These are phyloP conservation scores for Ctenodactylus gundi DNA, from an alignment of 2,113 vertebrate species.

Conservation along the genomic window DNA sequence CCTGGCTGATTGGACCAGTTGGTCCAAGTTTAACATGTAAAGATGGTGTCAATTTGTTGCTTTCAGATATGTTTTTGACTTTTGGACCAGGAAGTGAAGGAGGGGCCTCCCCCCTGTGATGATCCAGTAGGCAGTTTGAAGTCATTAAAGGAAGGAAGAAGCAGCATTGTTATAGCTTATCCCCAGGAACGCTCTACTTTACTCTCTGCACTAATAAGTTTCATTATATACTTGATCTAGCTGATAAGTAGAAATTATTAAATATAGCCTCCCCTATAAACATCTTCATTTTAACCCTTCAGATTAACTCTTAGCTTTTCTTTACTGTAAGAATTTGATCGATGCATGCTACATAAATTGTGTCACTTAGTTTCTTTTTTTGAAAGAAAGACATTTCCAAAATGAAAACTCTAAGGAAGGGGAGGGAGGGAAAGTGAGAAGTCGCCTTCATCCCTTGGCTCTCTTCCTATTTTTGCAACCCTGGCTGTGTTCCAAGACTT, in stretches of 20 bases:
- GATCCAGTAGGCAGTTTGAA: no score
- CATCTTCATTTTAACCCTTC: neutral
- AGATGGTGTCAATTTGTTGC: no score
- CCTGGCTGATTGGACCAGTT: no score
- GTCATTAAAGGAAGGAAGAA: no score
- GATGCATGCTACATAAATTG: neutral
- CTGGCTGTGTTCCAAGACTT: accelerated
- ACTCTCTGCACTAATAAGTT: neutral
- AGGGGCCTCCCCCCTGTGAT: no score
- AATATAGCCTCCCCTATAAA: neutral
- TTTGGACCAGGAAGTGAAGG: no score
- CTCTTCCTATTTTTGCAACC: accelerated
- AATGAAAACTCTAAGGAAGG: no score
- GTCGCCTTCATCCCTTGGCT: accelerated
- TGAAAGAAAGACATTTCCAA: neutral
- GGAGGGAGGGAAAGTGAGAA: neutral
- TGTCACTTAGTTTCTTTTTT: neutral
- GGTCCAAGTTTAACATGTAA: no score
- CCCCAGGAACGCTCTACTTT: neutral
- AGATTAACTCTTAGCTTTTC: neutral
- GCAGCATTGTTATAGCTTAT: no score
- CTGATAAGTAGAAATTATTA: neutral
- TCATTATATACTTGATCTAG: neutral
- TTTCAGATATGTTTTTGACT: neutral
- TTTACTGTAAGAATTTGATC: neutral